Conservation (phyloP, 2,888 invertebrate genomes). For the Alviniconcha strummeri region DNA sequence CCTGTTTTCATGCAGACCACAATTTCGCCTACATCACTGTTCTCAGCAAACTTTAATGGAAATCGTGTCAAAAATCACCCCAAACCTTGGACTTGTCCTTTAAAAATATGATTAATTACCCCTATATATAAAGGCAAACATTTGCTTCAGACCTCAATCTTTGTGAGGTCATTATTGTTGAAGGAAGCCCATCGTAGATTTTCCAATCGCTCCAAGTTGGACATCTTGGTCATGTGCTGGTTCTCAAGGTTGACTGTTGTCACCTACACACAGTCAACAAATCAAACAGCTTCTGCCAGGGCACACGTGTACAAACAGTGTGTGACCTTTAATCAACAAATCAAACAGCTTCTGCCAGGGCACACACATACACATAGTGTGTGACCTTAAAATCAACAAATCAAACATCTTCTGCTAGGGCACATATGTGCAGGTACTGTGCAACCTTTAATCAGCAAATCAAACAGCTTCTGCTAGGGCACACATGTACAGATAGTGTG, state of each 20-base stretch:
- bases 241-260: constrained; percentile 69
- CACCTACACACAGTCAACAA: constrained; percentile 59
- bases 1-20: no score
- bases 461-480: no score
- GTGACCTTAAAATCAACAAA: neutral
- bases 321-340: neutral
- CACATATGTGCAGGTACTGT: no score
- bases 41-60: no score
- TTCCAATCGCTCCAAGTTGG: constrained; percentile 69
- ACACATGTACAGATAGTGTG: no score
- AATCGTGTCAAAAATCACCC: no score
- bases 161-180: constrained; percentile 72
- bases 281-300: neutral
- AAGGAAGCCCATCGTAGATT: constrained; percentile 72
- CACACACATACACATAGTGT: neutral
- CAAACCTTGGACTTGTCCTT: no score
- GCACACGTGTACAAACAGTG: neutral
- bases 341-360: neutral
- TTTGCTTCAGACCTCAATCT: constrained; percentile 65
- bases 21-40: no score
- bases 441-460: no score
- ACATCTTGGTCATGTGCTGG: constrained; percentile 71
- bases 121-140: no score
- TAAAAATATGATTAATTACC: no score
- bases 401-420: neutral